These are phyloP conservation scores for Lasioglossum oenotherae DNA, from an alignment of 2,888 invertebrate species.

Conservation along the genomic window DNA sequence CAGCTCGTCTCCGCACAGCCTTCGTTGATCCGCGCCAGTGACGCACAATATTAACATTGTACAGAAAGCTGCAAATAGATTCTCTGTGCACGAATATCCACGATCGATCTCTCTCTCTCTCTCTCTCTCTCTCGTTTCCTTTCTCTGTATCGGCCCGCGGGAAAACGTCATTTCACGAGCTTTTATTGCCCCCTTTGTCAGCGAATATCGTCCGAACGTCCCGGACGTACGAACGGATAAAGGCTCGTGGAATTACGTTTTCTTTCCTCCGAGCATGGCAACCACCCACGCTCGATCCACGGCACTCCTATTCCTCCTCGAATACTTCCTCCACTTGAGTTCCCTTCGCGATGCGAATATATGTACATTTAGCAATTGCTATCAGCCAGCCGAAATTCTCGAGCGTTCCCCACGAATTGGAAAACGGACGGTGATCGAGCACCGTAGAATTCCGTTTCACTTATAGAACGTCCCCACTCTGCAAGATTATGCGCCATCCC, in stretches of 20 bases:
- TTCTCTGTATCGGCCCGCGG: slow-evolving; percentile 5
- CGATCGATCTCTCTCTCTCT: not conserved
- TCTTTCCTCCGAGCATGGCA: not conserved
- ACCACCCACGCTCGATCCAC: not conserved
- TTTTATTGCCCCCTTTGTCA: slow-evolving; percentile 2
- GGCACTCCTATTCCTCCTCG: slow-evolving; percentile 3
- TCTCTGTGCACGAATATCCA: slow-evolving; percentile 3
- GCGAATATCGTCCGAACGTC: slow-evolving; percentile 1
- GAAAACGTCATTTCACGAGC: slow-evolving; percentile 17
- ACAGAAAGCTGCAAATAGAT: slow-evolving; percentile 17
- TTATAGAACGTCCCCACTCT: not conserved
- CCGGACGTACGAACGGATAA: slow-evolving; percentile 1
- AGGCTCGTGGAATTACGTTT: slow-evolving; percentile 37
- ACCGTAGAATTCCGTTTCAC: not conserved
- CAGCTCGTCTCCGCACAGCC: not conserved
- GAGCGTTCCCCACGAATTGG: slow-evolving; percentile 23
- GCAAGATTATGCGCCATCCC: not conserved
- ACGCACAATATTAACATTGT: slow-evolving; percentile 14
- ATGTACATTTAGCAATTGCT: slow-evolving; percentile 21
- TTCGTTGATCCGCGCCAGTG: not conserved
- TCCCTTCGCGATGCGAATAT: not conserved
- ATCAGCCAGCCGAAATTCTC: slow-evolving; percentile 26
- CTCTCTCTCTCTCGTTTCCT: not conserved
- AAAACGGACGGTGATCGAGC: slow-evolving; percentile 21
- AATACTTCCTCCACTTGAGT: not conserved